A percentile compares a stretch with the other conserved stretches of the same genome.
Evolutionary conservation across 2,113 vertebrate genomes (phyloP).

Genomic region (Pygoscelis adeliae): DNA sequence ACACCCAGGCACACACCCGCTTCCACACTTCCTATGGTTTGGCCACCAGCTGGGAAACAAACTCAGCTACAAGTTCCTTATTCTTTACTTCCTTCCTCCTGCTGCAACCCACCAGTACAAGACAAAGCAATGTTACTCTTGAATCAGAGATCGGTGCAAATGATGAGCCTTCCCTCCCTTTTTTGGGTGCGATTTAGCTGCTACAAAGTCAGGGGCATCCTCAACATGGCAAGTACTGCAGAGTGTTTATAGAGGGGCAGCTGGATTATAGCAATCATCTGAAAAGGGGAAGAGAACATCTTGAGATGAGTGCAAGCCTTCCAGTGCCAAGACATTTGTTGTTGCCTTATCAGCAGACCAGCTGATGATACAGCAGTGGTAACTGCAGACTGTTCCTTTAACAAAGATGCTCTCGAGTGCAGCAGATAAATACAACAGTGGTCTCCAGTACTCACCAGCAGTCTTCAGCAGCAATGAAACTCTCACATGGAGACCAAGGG

Average conservation of each 20-base stretch:
- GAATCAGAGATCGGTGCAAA: neutral
- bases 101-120: neutral
- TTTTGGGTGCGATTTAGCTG: neutral
- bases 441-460: neutral
- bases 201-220: neutral
- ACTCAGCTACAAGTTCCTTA: neutral
- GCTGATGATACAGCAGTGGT: neutral
- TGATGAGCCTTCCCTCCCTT: neutral
- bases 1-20: neutral
- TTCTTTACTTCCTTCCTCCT: neutral
- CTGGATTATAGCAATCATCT: neutral
- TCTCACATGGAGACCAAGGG: neutral
- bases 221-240: neutral
- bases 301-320: neutral
- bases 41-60: neutral
- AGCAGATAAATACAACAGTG: neutral
- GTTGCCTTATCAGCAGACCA: conserved; percentile 26
- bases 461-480: neutral
- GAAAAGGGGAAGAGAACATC: conserved; percentile 12
- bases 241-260: neutral
- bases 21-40: neutral
- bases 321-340: neutral
- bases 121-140: neutral
- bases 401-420: neutral
- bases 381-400: neutral